Percentiles rank a stretch among this genome's conserved stretches.
These are phyloP conservation scores for Ispidina lecontei DNA, from an alignment of 2,797 vertebrate species.

Conservation along the genomic window DNA sequence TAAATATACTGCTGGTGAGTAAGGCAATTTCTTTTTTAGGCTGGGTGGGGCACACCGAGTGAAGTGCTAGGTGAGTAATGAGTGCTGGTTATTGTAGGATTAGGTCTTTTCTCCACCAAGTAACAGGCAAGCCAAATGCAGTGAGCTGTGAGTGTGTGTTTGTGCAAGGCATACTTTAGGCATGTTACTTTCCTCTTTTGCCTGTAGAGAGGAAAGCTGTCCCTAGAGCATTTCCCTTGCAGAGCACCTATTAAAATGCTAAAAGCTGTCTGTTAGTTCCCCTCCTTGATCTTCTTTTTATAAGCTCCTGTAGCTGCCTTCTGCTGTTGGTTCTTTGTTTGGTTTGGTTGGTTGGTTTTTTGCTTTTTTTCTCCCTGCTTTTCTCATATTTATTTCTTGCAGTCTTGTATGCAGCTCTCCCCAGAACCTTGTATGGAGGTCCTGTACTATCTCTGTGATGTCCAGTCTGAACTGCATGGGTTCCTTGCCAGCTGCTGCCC, in stretches of 20 bases:
- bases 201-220: not conserved
- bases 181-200: slow-evolving; percentile 4
- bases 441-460: not conserved
- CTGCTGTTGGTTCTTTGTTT: not conserved
- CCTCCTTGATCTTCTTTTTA: not conserved
- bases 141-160: not conserved
- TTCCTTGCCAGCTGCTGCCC: not conserved
- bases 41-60: not conserved
- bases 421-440: not conserved
- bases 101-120: slow-evolving; percentile 21
- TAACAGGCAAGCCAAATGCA: slow-evolving; percentile 1
- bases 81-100: slow-evolving; percentile 14
- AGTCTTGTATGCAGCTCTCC: not conserved
- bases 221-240: not conserved
- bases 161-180: not conserved
- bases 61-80: slow-evolving; percentile 38
- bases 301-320: not conserved
- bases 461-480: not conserved
- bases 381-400: not conserved
- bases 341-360: too few species aligned
- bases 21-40: slow-evolving; percentile 22
- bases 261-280: not conserved
- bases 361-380: not conserved
- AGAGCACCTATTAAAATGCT: not conserved
- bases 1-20: slow-evolving; percentile 27